These are phyloP conservation scores for Sphaerophoria rueppellii DNA, from an alignment of 2,888 invertebrate species.

Conservation along the genomic window DNA sequence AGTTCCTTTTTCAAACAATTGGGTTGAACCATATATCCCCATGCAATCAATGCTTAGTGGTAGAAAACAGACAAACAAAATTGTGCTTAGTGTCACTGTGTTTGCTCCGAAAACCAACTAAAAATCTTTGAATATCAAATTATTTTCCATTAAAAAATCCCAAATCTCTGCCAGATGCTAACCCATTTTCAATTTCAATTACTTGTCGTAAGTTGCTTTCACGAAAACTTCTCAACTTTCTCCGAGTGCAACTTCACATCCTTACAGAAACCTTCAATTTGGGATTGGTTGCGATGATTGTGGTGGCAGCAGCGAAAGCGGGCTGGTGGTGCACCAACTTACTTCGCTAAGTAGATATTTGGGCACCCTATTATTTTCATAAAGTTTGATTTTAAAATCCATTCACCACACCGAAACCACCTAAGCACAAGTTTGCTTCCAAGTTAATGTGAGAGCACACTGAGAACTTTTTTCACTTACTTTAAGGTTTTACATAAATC, in stretches of 20 bases:
- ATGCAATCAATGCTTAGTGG: too few relatives aligned
- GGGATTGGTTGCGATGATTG: background rate
- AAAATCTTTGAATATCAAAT: background rate
- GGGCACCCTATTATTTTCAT: constrained; percentile 8
- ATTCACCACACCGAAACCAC: background rate
- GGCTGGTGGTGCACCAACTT: background rate
- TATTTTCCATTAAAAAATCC: background rate
- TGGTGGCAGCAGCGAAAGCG: background rate
- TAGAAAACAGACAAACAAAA: too few relatives aligned
- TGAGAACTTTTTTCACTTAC: constrained; percentile 36
- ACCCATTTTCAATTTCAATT: constrained; percentile 15
- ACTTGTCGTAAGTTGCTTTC: background rate
- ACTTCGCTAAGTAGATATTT: constrained; percentile 6
- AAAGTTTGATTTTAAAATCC: constrained; percentile 23
- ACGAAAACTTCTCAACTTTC: constrained; percentile 1
- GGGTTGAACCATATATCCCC: too few relatives aligned
- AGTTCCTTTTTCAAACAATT: too few relatives aligned
- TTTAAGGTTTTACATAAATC: constrained; percentile 28
- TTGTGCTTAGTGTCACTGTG: too few relatives aligned
- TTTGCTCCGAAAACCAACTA: too few relatives aligned
- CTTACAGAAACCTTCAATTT: background rate
- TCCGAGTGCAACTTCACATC: background rate
- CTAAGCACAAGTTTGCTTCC: background rate
- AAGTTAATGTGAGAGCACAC: background rate
- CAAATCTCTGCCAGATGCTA: background rate